Evolutionary conservation across 1,140 invertebrate genomes (phyloP).

Genomic region (Lepidostoma basale): DNA sequence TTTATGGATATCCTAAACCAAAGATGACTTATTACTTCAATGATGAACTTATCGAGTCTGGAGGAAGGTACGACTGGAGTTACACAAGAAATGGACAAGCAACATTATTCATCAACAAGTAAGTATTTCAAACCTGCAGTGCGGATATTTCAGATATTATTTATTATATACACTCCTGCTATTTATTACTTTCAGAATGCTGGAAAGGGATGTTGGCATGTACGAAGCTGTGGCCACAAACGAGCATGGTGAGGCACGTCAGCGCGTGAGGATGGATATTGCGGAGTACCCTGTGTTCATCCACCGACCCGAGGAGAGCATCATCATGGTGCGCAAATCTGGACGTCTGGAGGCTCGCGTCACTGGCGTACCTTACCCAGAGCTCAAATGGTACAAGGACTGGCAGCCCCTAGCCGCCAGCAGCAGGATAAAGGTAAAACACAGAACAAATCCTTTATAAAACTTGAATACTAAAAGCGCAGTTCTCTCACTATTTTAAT

Average conservation of each 20-base stretch:
- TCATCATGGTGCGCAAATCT: conserved; percentile 74
- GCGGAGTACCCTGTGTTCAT: conserved; percentile 93
- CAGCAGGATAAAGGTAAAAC: conserved; percentile 75
- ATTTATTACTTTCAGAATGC: conserved; percentile 65
- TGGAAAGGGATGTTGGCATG: conserved; percentile 87
- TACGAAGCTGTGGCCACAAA: conserved; percentile 94
- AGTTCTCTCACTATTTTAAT: background rate
- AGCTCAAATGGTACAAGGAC: conserved; percentile 97
- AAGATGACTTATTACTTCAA: conserved; percentile 89
- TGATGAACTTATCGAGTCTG: conserved; percentile 79
- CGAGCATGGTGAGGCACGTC: conserved; percentile 87
- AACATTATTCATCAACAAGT: conserved; percentile 85
- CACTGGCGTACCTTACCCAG: conserved; percentile 88
- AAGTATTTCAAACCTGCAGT: conserved; percentile 46
- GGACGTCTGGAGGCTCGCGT: conserved; percentile 84
- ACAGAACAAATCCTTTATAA: background rate
- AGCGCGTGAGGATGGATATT: conserved; percentile 82
- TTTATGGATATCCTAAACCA: conserved; percentile 92
- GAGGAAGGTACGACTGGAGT: conserved; percentile 80
- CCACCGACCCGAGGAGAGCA: conserved; percentile 81
- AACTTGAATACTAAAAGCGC: no score
- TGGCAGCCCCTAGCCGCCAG: conserved; percentile 88
- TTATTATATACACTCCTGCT: background rate
- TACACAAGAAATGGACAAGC: conserved; percentile 90
- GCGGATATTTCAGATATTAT: background rate